Conservation (phyloP, 2,888 invertebrate species). For the Exephanes ischioxanthus region DNA sequence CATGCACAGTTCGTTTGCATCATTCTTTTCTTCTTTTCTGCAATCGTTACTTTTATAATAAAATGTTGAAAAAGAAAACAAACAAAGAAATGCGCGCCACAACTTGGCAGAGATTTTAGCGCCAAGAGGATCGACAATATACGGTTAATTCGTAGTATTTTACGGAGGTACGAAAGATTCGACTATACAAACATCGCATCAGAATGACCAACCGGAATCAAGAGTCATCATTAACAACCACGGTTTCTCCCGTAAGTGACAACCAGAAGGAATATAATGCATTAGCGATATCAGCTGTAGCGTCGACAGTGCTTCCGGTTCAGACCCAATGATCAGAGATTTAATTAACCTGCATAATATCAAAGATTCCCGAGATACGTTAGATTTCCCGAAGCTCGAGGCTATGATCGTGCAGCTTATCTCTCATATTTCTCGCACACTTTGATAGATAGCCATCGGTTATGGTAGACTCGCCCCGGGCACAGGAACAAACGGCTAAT, state of each 20-base stretch:
- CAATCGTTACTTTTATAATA: background rate
- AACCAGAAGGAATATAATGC: background rate
- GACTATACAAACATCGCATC: background rate
- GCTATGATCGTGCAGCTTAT: background rate
- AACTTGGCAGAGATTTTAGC: background rate
- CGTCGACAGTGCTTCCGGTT: background rate
- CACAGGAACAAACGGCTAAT: constrained; percentile 43
- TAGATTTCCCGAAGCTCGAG: constrained; percentile 1
- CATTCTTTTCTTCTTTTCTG: background rate
- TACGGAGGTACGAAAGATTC: too few species aligned
- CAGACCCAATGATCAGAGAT: constrained; percentile 22
- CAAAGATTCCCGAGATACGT: constrained; percentile 7
- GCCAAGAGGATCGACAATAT: background rate
- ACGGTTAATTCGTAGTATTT: background rate
- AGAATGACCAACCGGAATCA: background rate
- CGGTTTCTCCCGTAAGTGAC: background rate
- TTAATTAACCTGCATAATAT: constrained; percentile 37
- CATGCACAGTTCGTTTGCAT: background rate
- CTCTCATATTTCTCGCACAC: constrained; percentile 19
- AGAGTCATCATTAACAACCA: too few species aligned
- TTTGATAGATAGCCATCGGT: constrained; percentile 34
- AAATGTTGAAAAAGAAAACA: background rate
- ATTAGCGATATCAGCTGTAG: background rate
- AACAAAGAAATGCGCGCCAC: background rate
- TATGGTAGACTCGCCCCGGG: background rate